Conservation (phyloP, 2,797 vertebrate species). For the Crotalus adamanteus region DNA sequence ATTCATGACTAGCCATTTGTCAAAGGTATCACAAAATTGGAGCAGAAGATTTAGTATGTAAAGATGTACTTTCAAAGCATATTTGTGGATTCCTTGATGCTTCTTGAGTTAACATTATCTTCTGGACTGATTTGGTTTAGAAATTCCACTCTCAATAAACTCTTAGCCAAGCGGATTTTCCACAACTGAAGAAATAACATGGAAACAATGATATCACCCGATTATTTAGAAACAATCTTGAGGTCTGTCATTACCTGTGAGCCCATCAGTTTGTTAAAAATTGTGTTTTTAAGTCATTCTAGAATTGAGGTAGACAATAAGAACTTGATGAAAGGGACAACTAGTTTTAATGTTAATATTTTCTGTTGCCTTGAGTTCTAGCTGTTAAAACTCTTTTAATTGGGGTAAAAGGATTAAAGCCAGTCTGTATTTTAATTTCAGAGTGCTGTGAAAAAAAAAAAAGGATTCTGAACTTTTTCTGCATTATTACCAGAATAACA, state of each 20-base stretch:
- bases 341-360: not conserved
- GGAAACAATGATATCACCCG: not conserved
- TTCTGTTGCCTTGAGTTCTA: not conserved
- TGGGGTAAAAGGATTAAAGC: not conserved
- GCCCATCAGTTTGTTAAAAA: not conserved
- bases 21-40: not conserved
- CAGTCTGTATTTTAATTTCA: not conserved
- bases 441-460: not conserved
- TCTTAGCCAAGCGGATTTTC: not conserved
- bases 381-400: slow-evolving; percentile 4
- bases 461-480: not conserved
- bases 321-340: not conserved
- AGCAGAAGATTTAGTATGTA: not conserved
- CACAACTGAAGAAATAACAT: not conserved
- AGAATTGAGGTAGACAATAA: not conserved
- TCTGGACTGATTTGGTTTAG: not conserved
- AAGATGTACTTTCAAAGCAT: not conserved
- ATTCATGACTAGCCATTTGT: not conserved
- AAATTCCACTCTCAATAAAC: not conserved
- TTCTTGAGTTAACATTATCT: not conserved
- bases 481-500: not conserved
- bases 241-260: not conserved
- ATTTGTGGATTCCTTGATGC: not conserved
- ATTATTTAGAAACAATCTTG: not conserved
- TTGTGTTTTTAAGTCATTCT: not conserved